phyloP scores from a whole-genome alignment of 92 coral and sea anemone genomes.

The Heteractis magnifica region DNA sequence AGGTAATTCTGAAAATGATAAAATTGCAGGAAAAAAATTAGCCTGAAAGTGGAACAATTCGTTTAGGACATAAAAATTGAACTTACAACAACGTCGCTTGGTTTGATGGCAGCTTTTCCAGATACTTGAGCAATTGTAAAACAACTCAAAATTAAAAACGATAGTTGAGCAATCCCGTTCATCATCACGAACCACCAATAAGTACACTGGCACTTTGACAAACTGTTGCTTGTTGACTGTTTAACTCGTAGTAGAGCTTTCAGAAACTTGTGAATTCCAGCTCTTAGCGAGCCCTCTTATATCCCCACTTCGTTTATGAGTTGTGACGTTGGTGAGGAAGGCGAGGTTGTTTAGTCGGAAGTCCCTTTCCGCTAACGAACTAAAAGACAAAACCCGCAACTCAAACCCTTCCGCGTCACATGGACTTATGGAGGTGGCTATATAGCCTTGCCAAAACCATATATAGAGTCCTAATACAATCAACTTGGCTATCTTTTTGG shows the following conservation, averaged over 20 bases:
- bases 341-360: constrained; percentile 19
- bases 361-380: not conserved
- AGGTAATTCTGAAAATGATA: constrained; percentile 54
- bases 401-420: constrained; percentile 4
- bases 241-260: not conserved
- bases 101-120: constrained; percentile 18
- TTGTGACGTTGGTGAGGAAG: constrained; percentile 21
- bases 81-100: constrained; percentile 24
- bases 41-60: not conserved
- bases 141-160: constrained; percentile 4
- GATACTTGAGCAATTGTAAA: not conserved
- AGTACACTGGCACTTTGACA: not conserved
- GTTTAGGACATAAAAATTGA: not conserved
- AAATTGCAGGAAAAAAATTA: not conserved
- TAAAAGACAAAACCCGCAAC: not conserved
- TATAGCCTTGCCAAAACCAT: not conserved
- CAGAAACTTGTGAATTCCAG: not conserved
- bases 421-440: not conserved
- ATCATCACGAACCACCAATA: not conserved
- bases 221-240: not conserved
- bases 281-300: not conserved
- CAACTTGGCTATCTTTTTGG: not conserved
- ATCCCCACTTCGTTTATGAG: constrained; percentile 1
- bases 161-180: not conserved
- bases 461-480: not conserved